Conservation (phyloP, 1,140 invertebrate species). For the Zaprionus africanus region DNA sequence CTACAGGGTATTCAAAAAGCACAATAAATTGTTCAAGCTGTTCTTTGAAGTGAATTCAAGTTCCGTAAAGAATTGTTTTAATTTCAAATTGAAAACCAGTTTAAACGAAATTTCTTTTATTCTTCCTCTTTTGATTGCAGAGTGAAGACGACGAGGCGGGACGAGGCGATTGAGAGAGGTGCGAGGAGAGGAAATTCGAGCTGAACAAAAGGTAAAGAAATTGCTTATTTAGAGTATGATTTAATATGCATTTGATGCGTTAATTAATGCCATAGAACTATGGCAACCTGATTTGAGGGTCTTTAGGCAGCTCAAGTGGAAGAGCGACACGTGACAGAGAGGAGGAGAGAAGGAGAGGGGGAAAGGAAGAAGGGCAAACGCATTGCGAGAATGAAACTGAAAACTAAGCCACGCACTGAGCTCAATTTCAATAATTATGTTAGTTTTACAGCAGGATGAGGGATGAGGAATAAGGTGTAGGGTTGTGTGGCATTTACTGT, state of each 20-base stretch:
- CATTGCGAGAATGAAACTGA: conserved; percentile 8
- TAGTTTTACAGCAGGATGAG: conserved; percentile 9
- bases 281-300: background rate
- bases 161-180: background rate
- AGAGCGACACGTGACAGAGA: conserved; percentile 5
- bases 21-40: background rate
- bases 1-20: background rate
- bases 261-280: background rate
- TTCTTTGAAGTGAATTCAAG: background rate
- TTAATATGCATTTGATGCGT: background rate
- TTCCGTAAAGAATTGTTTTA: conserved; percentile 3
- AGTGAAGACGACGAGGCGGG: background rate
- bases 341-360: no score
- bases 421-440: conserved; percentile 37
- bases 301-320: background rate
- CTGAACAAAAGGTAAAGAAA: conserved; percentile 2
- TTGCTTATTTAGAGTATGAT: background rate
- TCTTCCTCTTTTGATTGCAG: background rate
- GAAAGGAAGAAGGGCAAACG: background rate
- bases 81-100: background rate
- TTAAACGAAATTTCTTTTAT: background rate
- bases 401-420: conserved; percentile 3
- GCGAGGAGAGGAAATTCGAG: background rate
- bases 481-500: background rate
- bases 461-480: background rate